Conservation (phyloP, 2,113 vertebrate genomes). For the Myrmecobius fasciatus region DNA sequence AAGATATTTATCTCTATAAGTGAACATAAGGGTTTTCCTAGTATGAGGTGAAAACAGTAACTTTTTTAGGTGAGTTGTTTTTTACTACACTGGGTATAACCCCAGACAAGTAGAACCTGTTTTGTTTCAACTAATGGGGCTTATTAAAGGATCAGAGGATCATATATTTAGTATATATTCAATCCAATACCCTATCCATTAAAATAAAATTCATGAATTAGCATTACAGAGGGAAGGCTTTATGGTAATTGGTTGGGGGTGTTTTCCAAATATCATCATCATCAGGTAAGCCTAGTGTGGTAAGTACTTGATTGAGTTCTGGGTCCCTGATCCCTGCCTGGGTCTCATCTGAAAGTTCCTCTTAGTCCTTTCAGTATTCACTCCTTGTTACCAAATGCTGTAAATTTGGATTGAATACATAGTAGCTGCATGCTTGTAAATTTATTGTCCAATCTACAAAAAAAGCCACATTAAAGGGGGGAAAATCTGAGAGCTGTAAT, state of each 20-base stretch:
- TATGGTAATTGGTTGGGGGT: constrained; percentile 36
- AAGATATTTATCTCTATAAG: not conserved
- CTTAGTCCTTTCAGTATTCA: constrained; percentile 19
- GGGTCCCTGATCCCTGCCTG: not conserved
- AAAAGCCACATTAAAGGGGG: constrained; percentile 81
- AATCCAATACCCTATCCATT: not conserved
- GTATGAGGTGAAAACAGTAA: not conserved
- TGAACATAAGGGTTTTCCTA: not conserved
- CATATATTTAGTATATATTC: not conserved
- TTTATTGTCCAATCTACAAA: constrained; percentile 73
- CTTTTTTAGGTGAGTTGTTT: not conserved
- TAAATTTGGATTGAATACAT: constrained; percentile 42
- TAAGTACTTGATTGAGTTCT: constrained; percentile 35
- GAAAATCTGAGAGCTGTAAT: constrained; percentile 73
- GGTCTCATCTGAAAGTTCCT: constrained; percentile 52
- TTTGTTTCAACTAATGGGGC: not conserved
- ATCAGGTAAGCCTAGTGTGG: not conserved
- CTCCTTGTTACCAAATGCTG: constrained; percentile 52
- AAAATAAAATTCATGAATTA: constrained; percentile 17
- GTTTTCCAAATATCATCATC: constrained; percentile 38
- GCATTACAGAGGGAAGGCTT: constrained; percentile 5
- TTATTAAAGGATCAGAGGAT: not conserved
- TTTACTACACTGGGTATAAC: not conserved
- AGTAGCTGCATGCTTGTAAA: constrained; percentile 60
- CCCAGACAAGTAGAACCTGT: not conserved